phyloP scores from a whole-genome alignment of 2,888 invertebrate species.

The Erpobdella octoculata region DNA sequence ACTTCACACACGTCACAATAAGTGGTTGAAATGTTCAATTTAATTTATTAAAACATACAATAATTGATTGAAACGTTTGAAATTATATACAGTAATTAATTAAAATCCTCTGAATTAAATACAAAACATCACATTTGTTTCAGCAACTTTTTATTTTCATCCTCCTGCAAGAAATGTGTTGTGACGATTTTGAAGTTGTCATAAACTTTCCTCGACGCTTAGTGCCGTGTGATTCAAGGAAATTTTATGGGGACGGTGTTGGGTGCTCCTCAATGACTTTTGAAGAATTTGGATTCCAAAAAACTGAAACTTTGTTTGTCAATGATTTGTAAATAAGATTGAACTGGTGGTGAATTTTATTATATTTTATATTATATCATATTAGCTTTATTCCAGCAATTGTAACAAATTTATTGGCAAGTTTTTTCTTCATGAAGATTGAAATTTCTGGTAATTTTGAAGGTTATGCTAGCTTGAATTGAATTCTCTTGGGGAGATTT shows the following conservation, averaged over 20 bases:
- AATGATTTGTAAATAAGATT: not conserved
- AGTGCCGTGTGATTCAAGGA: constrained; percentile 58
- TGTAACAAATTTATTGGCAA: too few species aligned
- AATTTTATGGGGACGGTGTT: too few species aligned
- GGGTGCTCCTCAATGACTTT: not conserved
- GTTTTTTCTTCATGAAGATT: too few species aligned
- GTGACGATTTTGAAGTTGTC: constrained; percentile 85
- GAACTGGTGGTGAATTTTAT: too few species aligned
- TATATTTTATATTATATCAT: too few species aligned
- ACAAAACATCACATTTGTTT: constrained; percentile 40
- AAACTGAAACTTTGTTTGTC: constrained; percentile 2
- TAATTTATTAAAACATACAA: too few species aligned
- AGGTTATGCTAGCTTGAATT: too few species aligned
- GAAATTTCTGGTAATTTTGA: too few species aligned
- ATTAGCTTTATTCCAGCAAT: too few species aligned
- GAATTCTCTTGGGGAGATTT: too few species aligned
- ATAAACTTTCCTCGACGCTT: constrained; percentile 88
- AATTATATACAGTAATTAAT: not conserved
- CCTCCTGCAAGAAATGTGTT: constrained; percentile 85
- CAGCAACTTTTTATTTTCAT: constrained; percentile 89
- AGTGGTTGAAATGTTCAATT: too few species aligned
- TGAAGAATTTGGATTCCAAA: not conserved
- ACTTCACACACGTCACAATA: too few species aligned
- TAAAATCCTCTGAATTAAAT: not conserved
- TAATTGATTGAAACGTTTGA: not conserved